Percentiles rank a stretch among this genome's conserved stretches.
These are phyloP conservation scores for Drosophila bocqueti DNA, from an alignment of 1,140 invertebrate genomes.

Conservation along the genomic window DNA sequence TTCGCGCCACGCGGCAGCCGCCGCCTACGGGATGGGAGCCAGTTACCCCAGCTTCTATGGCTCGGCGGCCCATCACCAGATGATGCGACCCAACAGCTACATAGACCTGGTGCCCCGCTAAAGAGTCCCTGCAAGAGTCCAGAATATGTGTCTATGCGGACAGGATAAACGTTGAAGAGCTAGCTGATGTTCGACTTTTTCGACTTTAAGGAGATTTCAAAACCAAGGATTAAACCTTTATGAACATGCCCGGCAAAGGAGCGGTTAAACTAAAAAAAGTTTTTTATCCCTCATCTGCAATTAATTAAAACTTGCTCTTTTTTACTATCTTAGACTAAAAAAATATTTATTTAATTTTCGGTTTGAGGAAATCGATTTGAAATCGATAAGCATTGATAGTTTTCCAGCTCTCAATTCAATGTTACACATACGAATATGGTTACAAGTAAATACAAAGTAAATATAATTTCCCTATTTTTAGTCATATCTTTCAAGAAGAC, in stretches of 20 bases:
- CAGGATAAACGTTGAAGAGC: background rate
- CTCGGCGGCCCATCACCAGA: constrained; percentile 78
- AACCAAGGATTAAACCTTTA: too few relatives aligned
- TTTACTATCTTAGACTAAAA: too few relatives aligned
- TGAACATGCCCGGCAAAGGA: too few relatives aligned
- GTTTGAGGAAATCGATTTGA: background rate
- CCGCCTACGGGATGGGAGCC: constrained; percentile 69
- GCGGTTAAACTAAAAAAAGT: background rate
- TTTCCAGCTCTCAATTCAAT: background rate
- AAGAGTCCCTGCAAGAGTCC: background rate
- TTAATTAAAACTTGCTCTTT: too few relatives aligned
- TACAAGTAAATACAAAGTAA: background rate
- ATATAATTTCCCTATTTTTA: background rate
- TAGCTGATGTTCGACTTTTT: background rate
- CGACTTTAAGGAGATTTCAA: background rate
- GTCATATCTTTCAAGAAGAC: background rate
- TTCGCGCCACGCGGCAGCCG: constrained; percentile 66
- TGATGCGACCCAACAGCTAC: constrained; percentile 82
- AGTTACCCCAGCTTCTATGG: constrained; percentile 81
- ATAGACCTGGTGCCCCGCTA: constrained; percentile 82
- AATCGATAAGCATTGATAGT: background rate
- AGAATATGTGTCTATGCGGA: background rate
- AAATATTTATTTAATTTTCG: background rate
- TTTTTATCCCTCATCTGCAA: background rate
- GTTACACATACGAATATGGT: too few relatives aligned